phyloP scores from a whole-genome alignment of 2,888 invertebrate genomes.

The Ryuthela nishihirai region DNA sequence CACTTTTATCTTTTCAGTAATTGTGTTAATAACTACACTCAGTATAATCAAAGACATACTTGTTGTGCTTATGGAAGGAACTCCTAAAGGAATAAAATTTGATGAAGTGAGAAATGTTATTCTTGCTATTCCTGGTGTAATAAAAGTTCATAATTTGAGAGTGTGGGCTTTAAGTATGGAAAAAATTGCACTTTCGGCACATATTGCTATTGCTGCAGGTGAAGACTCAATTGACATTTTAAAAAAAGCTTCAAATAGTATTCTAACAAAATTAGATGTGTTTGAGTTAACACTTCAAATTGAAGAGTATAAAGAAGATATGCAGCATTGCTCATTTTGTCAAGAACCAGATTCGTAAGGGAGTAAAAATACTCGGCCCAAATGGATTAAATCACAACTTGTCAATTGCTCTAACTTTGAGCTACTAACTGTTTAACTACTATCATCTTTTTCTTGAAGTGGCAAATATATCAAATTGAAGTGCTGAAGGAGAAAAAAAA shows the following conservation, averaged over 20 bases:
- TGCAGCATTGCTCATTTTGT: no score
- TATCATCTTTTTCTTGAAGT: no score
- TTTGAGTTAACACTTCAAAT: slow-evolving; percentile 95
- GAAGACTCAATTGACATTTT: slow-evolving; percentile 73
- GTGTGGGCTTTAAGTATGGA: slow-evolving; percentile 97
- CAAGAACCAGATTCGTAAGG: no score
- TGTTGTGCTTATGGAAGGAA: slow-evolving; percentile 89
- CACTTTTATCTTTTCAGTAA: slow-evolving; percentile 88
- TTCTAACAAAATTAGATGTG: slow-evolving; percentile 76
- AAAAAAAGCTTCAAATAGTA: slow-evolving; percentile 71
- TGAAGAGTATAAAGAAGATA: slow-evolving; percentile 76
- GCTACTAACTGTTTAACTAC: no score
- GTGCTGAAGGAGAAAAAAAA: no score
- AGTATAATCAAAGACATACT: slow-evolving; percentile 89
- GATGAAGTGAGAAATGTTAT: slow-evolving; percentile 78
- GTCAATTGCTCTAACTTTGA: no score
- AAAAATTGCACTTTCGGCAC: slow-evolving; percentile 91
- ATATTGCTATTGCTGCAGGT: slow-evolving; percentile 85
- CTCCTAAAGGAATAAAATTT: slow-evolving; percentile 59
- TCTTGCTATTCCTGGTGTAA: slow-evolving; percentile 79
- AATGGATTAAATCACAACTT: no score
- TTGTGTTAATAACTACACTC: slow-evolving; percentile 88
- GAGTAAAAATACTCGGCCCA: no score
- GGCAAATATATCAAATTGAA: no score
- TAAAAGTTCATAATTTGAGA: slow-evolving; percentile 88